Evolutionary conservation across 2,888 invertebrate genomes (phyloP).

Genomic region (Furcula furcula): DNA sequence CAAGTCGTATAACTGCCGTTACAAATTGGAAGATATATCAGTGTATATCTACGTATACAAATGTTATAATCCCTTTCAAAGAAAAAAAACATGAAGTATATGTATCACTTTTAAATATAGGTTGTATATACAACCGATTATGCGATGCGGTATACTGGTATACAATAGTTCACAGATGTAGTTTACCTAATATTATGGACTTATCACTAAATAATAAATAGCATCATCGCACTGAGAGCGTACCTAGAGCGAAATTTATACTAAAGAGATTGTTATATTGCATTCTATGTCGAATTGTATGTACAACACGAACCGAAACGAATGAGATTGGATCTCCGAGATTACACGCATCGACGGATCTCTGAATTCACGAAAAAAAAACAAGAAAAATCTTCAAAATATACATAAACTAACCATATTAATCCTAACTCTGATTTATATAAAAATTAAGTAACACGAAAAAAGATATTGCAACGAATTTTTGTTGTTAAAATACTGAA

Average conservation of each 20-base stretch:
- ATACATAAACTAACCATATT: conserved; percentile 70
- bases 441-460: conserved; percentile 72
- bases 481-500: conserved; percentile 50
- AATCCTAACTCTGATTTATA: conserved; percentile 73
- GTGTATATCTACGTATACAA: conserved; percentile 85
- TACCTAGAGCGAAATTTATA: conserved; percentile 75
- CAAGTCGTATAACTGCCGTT: conserved; percentile 77
- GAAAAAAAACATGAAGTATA: conserved; percentile 74
- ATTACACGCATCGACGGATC: conserved; percentile 68
- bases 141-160: conserved; percentile 70
- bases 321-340: conserved; percentile 79
- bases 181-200: conserved; percentile 67
- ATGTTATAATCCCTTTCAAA: conserved; percentile 81
- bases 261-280: conserved; percentile 76
- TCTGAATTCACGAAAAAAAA: conserved; percentile 48
- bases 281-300: conserved; percentile 64
- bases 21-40: conserved; percentile 72
- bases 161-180: conserved; percentile 77
- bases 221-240: conserved; percentile 67
- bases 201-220: conserved; percentile 81
- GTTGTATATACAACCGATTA: conserved; percentile 62
- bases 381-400: conserved; percentile 59
- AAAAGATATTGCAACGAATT: conserved; percentile 75
- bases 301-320: conserved; percentile 59
- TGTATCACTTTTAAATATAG: conserved; percentile 69